Evolutionary conservation across 2,113 vertebrate genomes (phyloP), one percentile per base, ranked within the genome.

Genomic region (Centropus bengalensis): DNA sequence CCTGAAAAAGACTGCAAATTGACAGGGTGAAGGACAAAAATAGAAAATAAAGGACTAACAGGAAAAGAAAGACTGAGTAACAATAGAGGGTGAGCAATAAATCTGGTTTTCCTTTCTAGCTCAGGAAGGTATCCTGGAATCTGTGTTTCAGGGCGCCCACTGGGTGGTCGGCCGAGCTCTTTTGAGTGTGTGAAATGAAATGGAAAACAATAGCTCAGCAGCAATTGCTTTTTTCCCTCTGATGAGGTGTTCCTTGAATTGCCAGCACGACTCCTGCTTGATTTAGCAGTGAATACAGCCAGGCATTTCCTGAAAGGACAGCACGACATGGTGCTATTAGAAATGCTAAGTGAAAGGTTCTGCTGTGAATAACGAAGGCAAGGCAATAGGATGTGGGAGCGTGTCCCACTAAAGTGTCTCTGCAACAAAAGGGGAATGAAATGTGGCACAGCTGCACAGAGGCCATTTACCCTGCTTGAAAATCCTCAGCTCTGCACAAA

Each of bases 181-280:
- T 95, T 96, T 97, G 94, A 97, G 85, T 94, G 88, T 97, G 96
- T 96, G 95, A 95, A 97, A 86, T 97, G 92, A 95, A 93, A 94
- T 85, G 95, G 97, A 97, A 96, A 97, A 96, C 91, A 94, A 94
- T 96, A 86, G 89, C 87, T 91, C 94, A 94, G 92, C 79, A 91
- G 94, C 93, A 93, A 88, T 88, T 89, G 75, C 89, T 89, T 93
- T 94, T 88, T 94, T 26, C 56, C 56, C 38, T 93, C 85, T 95
- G 94, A 95, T 91, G 94, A 97, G 93, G 88, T 95, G 95, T 93
- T 96, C 89, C 87, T 96, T 95, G 94, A 94, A 93, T 82, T 96
- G 89, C 93, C 96, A 97, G 93, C 95, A 94, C 10, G 80, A 88
- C 83, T 95, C 89, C 89, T 86, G 67, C 84, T 89, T 96, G 94